Evolutionary conservation across 2,797 vertebrate species (phyloP).

Genomic region (Mergus octosetaceus): DNA sequence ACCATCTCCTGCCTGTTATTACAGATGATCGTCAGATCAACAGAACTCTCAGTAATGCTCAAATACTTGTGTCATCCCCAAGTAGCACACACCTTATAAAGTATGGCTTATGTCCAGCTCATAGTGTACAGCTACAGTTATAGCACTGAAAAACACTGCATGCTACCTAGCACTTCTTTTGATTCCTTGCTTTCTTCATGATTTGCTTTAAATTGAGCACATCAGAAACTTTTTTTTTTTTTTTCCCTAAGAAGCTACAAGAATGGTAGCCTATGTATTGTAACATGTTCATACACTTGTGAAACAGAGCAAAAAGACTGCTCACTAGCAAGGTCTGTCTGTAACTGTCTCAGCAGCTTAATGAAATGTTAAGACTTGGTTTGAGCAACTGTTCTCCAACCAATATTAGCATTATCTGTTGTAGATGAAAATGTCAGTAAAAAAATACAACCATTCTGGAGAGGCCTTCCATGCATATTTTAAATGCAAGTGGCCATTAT

Average conservation of each 20-base stretch:
- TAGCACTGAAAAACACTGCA: slow-evolving; percentile 14
- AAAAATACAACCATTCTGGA: neutral
- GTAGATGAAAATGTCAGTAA: neutral
- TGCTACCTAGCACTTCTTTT: neutral
- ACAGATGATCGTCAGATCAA: neutral
- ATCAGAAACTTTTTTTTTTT: neutral
- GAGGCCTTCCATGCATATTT: neutral
- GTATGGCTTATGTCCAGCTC: neutral
- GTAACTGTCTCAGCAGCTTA: slow-evolving; percentile 5
- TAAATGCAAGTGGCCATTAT: neutral
- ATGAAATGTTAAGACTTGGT: neutral
- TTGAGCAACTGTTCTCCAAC: neutral
- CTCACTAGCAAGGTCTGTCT: neutral
- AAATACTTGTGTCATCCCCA: neutral
- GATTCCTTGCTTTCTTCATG: neutral
- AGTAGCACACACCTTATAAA: neutral
- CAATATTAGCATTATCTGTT: accelerated
- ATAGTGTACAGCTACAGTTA: neutral
- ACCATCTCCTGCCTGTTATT: neutral
- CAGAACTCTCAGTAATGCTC: neutral
- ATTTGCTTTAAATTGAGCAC: neutral
- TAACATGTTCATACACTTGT: slow-evolving; percentile 7
- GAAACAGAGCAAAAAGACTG: neutral
- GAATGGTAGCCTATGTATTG: neutral
- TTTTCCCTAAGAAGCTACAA: neutral